phyloP scores from a whole-genome alignment of 2,888 invertebrate genomes.

The Nasonia oneida region DNA sequence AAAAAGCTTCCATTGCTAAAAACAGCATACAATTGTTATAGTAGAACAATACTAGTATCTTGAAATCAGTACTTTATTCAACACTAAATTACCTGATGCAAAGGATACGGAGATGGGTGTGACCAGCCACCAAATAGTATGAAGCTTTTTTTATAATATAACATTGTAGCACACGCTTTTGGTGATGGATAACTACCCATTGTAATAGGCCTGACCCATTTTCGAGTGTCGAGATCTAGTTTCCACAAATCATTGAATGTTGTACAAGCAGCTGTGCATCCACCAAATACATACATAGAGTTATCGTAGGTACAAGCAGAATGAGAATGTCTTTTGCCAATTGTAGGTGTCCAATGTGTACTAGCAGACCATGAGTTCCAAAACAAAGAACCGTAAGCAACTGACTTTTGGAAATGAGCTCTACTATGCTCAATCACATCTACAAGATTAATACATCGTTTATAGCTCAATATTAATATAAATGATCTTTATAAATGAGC shows the following conservation, averaged over 20 bases:
- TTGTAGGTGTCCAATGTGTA: slow-evolving; percentile 84
- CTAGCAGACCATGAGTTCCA: slow-evolving; percentile 85
- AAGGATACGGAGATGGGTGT: slow-evolving; percentile 92
- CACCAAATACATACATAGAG: slow-evolving; percentile 97
- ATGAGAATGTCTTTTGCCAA: slow-evolving; percentile 95
- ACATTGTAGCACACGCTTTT: slow-evolving; percentile 96
- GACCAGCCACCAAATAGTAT: slow-evolving; percentile 98
- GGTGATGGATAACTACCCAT: slow-evolving; percentile 96
- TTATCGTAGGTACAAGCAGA: slow-evolving; percentile 91
- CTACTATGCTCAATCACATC: slow-evolving; percentile 89
- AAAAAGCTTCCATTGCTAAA: slow-evolving; percentile 88
- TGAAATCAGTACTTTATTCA: not conserved
- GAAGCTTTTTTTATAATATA: slow-evolving; percentile 90
- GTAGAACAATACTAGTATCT: slow-evolving; percentile 13
- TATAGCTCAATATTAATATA: not conserved
- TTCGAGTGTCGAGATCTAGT: slow-evolving; percentile 91
- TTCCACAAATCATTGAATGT: slow-evolving; percentile 98
- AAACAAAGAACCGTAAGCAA: slow-evolving; percentile 87
- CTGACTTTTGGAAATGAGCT: slow-evolving; percentile 87
- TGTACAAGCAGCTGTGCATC: slow-evolving; percentile 95
- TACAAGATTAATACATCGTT: slow-evolving; percentile 77
- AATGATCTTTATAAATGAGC: not conserved
- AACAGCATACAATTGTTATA: slow-evolving; percentile 58
- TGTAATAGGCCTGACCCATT: slow-evolving; percentile 92
- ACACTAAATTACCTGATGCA: slow-evolving; percentile 84